Conservation (phyloP, 2,888 invertebrate species). For the Gonocerus acuteangulatus region DNA sequence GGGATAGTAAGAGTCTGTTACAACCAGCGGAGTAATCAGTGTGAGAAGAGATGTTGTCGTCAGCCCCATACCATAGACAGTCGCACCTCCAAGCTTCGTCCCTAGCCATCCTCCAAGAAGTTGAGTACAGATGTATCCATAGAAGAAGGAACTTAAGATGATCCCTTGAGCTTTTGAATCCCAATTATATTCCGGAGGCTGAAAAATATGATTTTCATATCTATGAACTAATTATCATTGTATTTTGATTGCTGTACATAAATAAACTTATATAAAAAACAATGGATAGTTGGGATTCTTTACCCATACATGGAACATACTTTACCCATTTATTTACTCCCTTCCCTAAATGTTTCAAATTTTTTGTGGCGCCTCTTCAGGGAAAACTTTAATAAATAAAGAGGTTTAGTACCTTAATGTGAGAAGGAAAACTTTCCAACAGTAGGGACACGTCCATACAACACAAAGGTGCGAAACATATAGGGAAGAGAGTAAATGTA, state of each 20-base stretch:
- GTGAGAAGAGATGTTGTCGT: slow-evolving; percentile 71
- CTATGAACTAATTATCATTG: neutral
- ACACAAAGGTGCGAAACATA: no score
- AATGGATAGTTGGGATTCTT: no score
- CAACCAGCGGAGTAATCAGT: slow-evolving; percentile 69
- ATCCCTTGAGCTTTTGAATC: slow-evolving; percentile 66
- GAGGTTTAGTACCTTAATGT: no score
- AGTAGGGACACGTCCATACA: no score
- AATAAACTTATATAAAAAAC: neutral
- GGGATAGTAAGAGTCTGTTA: slow-evolving; percentile 54
- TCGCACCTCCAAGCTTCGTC: slow-evolving; percentile 70
- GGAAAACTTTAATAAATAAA: no score
- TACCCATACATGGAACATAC: no score
- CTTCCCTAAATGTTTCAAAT: no score
- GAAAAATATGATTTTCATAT: no score
- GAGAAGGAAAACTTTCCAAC: no score
- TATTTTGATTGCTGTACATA: neutral
- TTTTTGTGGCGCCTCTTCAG: no score
- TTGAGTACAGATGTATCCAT: slow-evolving; percentile 79
- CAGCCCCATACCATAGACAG: slow-evolving; percentile 69
- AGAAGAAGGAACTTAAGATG: slow-evolving; percentile 80
- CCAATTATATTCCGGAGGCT: slow-evolving; percentile 75
- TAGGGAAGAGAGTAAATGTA: no score
- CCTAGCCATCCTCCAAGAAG: slow-evolving; percentile 77
- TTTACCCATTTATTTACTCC: no score